Percentiles rank a stretch among this genome's conserved stretches.
phyloP scores from a whole-genome alignment of 1,140 invertebrate genomes.

The Sminthurides bifidus region DNA sequence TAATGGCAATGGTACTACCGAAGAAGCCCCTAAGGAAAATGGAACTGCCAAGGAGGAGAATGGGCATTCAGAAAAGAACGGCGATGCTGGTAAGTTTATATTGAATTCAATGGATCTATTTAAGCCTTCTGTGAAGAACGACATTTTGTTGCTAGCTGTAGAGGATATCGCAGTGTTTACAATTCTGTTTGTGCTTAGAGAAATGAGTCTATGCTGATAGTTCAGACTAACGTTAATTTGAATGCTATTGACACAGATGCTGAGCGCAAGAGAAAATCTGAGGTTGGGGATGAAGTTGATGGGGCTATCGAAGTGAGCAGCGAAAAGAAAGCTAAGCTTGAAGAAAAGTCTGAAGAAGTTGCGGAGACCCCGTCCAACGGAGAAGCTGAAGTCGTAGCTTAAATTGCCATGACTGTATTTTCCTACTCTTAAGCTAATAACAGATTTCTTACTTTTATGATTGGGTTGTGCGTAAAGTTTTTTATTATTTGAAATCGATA shows the following conservation, averaged over 20 bases:
- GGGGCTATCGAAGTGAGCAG: constrained; percentile 11
- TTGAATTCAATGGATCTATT: neutral
- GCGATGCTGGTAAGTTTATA: neutral
- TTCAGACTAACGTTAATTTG: no score
- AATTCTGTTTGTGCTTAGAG: neutral
- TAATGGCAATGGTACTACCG: no score
- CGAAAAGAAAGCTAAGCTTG: constrained; percentile 27
- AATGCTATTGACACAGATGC: constrained; percentile 7
- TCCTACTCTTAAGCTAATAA: neutral
- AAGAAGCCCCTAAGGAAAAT: constrained; percentile 10
- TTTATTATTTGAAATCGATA: constrained; percentile 8
- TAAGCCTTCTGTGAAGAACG: neutral
- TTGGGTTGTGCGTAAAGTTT: constrained; percentile 7
- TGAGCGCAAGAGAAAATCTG: constrained; percentile 15
- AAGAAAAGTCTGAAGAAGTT: constrained; percentile 24
- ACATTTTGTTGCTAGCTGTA: neutral
- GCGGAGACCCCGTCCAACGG: constrained; percentile 14
- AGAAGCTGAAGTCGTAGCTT: constrained; percentile 20
- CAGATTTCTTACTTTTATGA: constrained; percentile 2
- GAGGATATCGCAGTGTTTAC: neutral
- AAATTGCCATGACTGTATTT: constrained; percentile 11
- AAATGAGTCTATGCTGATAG: neutral
- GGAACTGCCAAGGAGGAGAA: constrained; percentile 6
- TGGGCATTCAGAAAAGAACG: neutral
- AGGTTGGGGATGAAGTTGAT: constrained; percentile 5